phyloP scores from a whole-genome alignment of 2,797 vertebrate genomes.

The Cuculus canorus region DNA sequence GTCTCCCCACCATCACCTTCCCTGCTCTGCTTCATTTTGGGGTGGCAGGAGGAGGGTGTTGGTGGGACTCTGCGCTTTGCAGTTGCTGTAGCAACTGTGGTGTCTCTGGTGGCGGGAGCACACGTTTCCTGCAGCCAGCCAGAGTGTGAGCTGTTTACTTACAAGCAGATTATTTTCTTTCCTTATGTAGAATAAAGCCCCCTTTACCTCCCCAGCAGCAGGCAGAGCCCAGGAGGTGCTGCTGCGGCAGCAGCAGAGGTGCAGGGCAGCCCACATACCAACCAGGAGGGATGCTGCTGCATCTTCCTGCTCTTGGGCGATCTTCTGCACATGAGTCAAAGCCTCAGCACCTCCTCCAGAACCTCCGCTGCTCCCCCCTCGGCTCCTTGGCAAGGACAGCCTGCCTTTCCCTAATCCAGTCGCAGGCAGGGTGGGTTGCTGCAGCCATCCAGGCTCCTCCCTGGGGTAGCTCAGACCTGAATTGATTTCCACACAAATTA shows the following conservation, averaged over 20 bases:
- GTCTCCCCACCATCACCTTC: not conserved
- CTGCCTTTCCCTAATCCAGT: not conserved
- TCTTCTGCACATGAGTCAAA: not conserved
- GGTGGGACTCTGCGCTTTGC: not conserved
- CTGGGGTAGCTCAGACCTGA: not conserved
- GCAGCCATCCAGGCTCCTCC: not conserved
- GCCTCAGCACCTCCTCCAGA: not conserved
- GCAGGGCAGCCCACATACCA: accelerated
- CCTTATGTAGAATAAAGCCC: not conserved
- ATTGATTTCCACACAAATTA: not conserved
- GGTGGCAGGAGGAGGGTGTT: not conserved
- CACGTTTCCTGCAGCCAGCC: conserved; percentile 7
- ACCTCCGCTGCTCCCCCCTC: not conserved
- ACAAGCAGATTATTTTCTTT: not conserved
- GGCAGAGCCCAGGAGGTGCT: not conserved
- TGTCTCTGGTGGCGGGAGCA: conserved; percentile 19
- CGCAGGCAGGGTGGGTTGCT: not conserved
- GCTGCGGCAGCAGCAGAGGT: not conserved
- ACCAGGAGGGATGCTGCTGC: not conserved
- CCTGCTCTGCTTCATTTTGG: not conserved
- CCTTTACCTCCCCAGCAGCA: not conserved
- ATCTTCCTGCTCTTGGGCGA: not conserved
- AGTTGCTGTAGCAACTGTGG: conserved; percentile 72
- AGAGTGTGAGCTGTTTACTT: not conserved
- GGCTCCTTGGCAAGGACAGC: not conserved